A percentile compares a stretch with the other conserved stretches of the same genome.
These are phyloP conservation scores for Centruroides sculpturatus DNA, from an alignment of 1,140 invertebrate species.

Conservation along the genomic window DNA sequence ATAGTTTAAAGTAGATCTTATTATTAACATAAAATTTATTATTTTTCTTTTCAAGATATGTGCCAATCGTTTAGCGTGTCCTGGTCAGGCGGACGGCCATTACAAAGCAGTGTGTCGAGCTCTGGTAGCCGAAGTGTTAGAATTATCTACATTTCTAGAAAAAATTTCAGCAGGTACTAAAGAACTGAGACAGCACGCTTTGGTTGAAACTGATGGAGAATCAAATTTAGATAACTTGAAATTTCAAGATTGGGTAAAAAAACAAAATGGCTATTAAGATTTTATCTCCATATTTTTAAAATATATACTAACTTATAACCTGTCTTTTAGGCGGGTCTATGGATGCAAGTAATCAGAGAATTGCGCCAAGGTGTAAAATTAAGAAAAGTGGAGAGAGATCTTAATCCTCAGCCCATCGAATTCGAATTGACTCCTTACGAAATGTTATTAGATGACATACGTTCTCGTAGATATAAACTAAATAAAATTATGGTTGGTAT, in stretches of 20 bases:
- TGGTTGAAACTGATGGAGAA: slow-evolving; percentile 23
- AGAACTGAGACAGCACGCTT: slow-evolving; percentile 15
- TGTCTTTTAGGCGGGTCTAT: slow-evolving; percentile 65
- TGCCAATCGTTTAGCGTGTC: slow-evolving; percentile 43
- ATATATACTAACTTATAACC: not conserved
- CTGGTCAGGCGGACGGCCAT: slow-evolving; percentile 53
- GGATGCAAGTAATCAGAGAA: slow-evolving; percentile 89
- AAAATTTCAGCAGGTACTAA: slow-evolving; percentile 46
- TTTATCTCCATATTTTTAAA: too few species aligned
- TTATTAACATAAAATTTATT: too few species aligned
- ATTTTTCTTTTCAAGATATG: slow-evolving; percentile 42
- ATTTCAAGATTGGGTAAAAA: slow-evolving; percentile 72
- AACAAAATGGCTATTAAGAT: not conserved
- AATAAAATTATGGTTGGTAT: slow-evolving; percentile 33
- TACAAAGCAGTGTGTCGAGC: slow-evolving; percentile 82
- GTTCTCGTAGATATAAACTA: slow-evolving; percentile 65
- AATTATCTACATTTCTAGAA: slow-evolving; percentile 75
- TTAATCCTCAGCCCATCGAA: slow-evolving; percentile 46
- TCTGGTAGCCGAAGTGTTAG: slow-evolving; percentile 73
- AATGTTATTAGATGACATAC: slow-evolving; percentile 91
- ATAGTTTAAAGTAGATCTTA: too few species aligned
- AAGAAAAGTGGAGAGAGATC: slow-evolving; percentile 57
- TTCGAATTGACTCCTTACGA: slow-evolving; percentile 95
- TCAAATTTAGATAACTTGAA: slow-evolving; percentile 52
- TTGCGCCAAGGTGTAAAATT: slow-evolving; percentile 69